phyloP scores from a whole-genome alignment of 2,113 vertebrate genomes.

The Loxodonta africana region DNA sequence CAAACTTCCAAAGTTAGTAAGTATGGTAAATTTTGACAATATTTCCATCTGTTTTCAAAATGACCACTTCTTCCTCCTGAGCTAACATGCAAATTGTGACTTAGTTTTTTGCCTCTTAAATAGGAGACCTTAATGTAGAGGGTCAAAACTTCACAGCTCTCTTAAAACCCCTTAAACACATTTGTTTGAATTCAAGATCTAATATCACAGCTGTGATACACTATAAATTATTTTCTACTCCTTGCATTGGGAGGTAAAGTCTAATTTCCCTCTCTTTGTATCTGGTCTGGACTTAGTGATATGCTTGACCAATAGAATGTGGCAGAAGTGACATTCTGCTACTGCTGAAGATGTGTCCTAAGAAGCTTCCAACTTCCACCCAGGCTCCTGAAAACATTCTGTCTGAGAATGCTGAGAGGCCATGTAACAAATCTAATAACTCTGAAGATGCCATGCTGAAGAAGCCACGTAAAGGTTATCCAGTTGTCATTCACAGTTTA shows the following conservation, averaged over 20 bases:
- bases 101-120: background rate
- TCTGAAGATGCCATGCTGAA: background rate
- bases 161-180: background rate
- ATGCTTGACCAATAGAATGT: background rate
- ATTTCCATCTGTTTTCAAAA: background rate
- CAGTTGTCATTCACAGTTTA: background rate
- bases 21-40: background rate
- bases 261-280: background rate
- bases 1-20: background rate
- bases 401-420: background rate
- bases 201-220: background rate
- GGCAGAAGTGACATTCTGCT: background rate
- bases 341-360: background rate
- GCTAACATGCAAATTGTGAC: background rate
- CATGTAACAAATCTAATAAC: background rate
- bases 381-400: background rate
- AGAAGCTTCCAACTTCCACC: background rate
- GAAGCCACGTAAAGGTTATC: background rate
- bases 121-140: background rate
- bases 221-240: background rate
- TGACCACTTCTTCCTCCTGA: background rate
- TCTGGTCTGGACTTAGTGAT: background rate
- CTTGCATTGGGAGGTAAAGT: background rate
- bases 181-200: conserved; percentile 36
- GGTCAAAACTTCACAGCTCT: background rate